Percentiles rank a stretch among this genome's conserved stretches.
Evolutionary conservation across 2,888 invertebrate genomes (phyloP).

Genomic region (Trilocha varians): DNA sequence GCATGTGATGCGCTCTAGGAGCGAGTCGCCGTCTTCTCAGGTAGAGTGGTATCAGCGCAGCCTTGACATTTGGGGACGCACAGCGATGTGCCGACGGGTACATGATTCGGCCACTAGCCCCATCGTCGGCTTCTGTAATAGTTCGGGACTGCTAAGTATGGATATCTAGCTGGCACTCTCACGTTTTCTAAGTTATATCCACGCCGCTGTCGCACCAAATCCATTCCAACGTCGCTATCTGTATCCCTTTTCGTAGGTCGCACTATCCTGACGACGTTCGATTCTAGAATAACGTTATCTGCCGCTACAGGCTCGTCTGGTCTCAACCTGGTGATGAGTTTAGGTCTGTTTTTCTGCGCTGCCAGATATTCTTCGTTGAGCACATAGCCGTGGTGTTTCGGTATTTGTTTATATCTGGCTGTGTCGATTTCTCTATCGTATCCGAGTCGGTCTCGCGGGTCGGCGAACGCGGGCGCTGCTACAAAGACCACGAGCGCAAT

Average conservation of each 20-base stretch:
- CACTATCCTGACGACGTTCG: constrained; percentile 54
- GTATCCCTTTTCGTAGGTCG: constrained; percentile 37
- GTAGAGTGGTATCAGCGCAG: constrained; percentile 37
- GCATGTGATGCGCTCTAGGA: constrained; percentile 29
- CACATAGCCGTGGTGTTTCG: constrained; percentile 45
- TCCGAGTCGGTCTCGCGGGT: constrained; percentile 46
- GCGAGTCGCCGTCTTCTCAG: constrained; percentile 26
- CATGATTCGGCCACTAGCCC: constrained; percentile 48
- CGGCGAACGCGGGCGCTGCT: constrained; percentile 35
- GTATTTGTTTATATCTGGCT: constrained; percentile 46
- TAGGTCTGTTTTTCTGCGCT: constrained; percentile 50
- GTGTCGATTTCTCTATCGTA: constrained; percentile 60
- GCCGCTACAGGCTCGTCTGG: constrained; percentile 51
- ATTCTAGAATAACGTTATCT: constrained; percentile 61
- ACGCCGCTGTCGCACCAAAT: constrained; percentile 50
- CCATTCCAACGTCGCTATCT: constrained; percentile 27
- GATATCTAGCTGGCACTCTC: constrained; percentile 62
- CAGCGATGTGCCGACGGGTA: constrained; percentile 17
- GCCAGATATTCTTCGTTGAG: constrained; percentile 44
- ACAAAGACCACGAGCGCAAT: constrained; percentile 50
- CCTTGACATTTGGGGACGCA: constrained; percentile 58
- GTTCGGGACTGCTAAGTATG: constrained; percentile 56
- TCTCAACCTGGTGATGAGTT: constrained; percentile 50
- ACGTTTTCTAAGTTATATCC: constrained; percentile 69
- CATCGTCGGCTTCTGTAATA: constrained; percentile 62